A percentile compares a stretch with the other conserved stretches of the same genome.
Conservation (phyloP, 2,797 vertebrate genomes). For the Enteromius viviparus region DNA sequence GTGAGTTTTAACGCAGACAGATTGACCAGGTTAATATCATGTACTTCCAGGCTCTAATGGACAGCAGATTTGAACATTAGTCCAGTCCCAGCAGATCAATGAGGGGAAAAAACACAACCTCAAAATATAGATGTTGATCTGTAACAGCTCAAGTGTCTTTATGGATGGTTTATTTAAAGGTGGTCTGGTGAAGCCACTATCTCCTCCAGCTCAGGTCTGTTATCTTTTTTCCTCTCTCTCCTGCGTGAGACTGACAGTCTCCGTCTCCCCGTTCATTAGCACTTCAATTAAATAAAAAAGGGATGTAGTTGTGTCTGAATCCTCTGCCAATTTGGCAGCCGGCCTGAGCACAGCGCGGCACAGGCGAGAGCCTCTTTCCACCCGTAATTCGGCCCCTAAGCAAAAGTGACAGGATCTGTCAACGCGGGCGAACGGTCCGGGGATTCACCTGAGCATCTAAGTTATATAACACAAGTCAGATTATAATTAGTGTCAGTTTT, state of each 20-base stretch:
- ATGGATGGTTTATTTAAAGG: slow-evolving; percentile 44
- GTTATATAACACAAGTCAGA: slow-evolving; percentile 70
- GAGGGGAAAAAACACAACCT: slow-evolving; percentile 23
- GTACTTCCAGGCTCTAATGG: slow-evolving; percentile 58
- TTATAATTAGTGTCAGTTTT: slow-evolving; percentile 70
- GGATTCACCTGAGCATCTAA: slow-evolving; percentile 69
- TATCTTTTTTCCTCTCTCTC: background rate
- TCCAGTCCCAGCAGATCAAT: slow-evolving; percentile 52
- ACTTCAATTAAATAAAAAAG: slow-evolving; percentile 70
- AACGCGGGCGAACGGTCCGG: slow-evolving; percentile 51
- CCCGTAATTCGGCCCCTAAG: slow-evolving; percentile 64
- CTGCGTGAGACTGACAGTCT: slow-evolving; percentile 58
- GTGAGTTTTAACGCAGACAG: slow-evolving; percentile 47
- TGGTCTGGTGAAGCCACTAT: slow-evolving; percentile 54
- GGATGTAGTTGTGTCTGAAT: slow-evolving; percentile 67
- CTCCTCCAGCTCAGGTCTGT: slow-evolving; percentile 53
- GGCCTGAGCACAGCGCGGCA: slow-evolving; percentile 48
- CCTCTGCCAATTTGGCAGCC: slow-evolving; percentile 67
- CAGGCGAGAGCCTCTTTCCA: slow-evolving; percentile 56
- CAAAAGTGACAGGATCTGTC: slow-evolving; percentile 70
- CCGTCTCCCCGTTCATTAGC: slow-evolving; percentile 67
- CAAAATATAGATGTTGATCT: slow-evolving; percentile 47
- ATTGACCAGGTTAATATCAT: slow-evolving; percentile 64
- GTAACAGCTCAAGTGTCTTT: slow-evolving; percentile 37
- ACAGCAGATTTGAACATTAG: slow-evolving; percentile 59